A percentile compares a stretch with the other conserved stretches of the same genome.
These are phyloP conservation scores for Pardalotus punctatus DNA, from an alignment of 2,113 vertebrate species.

Conservation along the genomic window DNA sequence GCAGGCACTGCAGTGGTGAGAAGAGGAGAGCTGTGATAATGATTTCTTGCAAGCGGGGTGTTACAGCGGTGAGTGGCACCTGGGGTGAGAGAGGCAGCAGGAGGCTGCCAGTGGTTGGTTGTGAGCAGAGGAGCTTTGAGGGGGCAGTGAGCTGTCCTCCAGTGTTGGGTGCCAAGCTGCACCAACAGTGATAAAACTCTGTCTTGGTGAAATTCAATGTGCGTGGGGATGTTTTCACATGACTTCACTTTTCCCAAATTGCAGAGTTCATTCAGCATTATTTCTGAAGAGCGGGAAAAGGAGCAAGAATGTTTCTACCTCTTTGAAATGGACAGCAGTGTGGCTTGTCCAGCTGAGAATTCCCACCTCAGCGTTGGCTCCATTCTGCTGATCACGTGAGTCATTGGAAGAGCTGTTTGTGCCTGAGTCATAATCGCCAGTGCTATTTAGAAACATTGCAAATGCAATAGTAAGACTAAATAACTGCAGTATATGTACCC, in stretches of 20 bases:
- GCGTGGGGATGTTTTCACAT: not conserved
- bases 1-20: slow-evolving; percentile 77
- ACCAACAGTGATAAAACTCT: not conserved
- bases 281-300: slow-evolving; percentile 81
- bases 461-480: not conserved
- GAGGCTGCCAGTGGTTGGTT: not conserved
- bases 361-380: slow-evolving; percentile 87
- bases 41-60: slow-evolving; percentile 86
- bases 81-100: not conserved
- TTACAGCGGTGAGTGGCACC: slow-evolving; percentile 71
- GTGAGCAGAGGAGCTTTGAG: not conserved
- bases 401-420: not conserved
- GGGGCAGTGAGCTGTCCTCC: not conserved
- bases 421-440: not conserved
- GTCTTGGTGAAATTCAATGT: not conserved
- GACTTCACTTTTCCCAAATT: not conserved
- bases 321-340: slow-evolving; percentile 88
- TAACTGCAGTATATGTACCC: not conserved
- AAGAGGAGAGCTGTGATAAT: slow-evolving; percentile 84
- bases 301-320: slow-evolving; percentile 86
- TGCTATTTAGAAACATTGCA: not conserved
- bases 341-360: slow-evolving; percentile 79
- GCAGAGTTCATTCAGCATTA: slow-evolving; percentile 78
- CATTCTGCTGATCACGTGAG: slow-evolving; percentile 91
- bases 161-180: not conserved